Evolutionary conservation across 2,888 invertebrate genomes (phyloP).

Genomic region (Dendrolimus houi): DNA sequence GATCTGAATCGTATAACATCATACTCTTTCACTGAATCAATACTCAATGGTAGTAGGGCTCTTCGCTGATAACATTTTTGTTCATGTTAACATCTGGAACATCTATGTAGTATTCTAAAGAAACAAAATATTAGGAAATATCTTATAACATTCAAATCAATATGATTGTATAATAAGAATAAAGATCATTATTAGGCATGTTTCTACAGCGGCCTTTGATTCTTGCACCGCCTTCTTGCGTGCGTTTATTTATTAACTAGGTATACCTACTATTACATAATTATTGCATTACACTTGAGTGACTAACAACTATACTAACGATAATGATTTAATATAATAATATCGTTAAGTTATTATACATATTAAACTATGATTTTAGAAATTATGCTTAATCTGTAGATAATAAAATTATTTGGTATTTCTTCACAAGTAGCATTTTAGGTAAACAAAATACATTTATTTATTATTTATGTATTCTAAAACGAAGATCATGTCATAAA

Average conservation of each 20-base stretch:
- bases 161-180: not conserved
- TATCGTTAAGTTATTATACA: not conserved
- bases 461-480: too few relatives aligned
- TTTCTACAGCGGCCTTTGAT: not conserved
- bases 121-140: not conserved
- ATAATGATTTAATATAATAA: not conserved
- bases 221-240: not conserved
- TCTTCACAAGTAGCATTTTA: too few relatives aligned
- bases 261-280: conserved; percentile 1
- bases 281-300: not conserved
- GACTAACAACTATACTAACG: not conserved
- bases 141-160: not conserved
- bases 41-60: too few relatives aligned
- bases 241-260: not conserved
- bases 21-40: too few relatives aligned
- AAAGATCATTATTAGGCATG: not conserved
- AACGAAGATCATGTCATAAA: too few relatives aligned
- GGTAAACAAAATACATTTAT: too few relatives aligned
- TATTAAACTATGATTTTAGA: not conserved
- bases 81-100: not conserved
- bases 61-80: too few relatives aligned
- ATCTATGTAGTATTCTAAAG: not conserved
- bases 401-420: too few relatives aligned
- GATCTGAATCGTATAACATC: too few relatives aligned
- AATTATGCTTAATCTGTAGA: not conserved